Evolutionary conservation across 2,113 vertebrate genomes (phyloP), one percentile per base, ranked within the genome.

Genomic region (Agapornis roseicollis): DNA sequence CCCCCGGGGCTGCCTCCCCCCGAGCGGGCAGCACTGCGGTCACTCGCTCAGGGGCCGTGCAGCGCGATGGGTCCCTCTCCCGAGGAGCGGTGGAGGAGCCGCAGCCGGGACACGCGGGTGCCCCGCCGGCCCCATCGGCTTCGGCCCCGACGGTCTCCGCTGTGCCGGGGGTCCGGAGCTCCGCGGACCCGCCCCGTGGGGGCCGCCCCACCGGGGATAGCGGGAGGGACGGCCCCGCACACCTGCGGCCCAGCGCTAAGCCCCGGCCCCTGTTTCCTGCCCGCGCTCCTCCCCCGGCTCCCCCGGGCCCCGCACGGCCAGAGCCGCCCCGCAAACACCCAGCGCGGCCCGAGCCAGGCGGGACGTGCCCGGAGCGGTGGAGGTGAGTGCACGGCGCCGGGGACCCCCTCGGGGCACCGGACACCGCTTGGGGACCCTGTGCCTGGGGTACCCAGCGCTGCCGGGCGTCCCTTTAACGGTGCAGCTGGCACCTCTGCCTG

Each of bases 221-320:
- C 17, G 28, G 61, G 49, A 23, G 86, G 71, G 86, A 61, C 66
- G 47, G 81, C 68, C 42, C 47, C 55, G 18, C 64, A 20, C 85
- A 95, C 91, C 93, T 93, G 81, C 29, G 17, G 63, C 23, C 16
- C 58, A 27, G 33, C 22, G 29, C 85, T n/a, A 39, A 92, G 83
- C 60, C 87, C 74, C 79, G 17, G 82, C 91, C 93, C 89, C 79
- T 1, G 17, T 82, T 95, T 95, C 89, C 74, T 90, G 80, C 89
- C 81, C 50, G 47, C 31, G 91, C 89, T 92, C 89, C 87, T 94
- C 87, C 92, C 76, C 82, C 81, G 84, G 52, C 44, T 61, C 80
- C 80, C 80, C 85, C 61, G 29, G 70, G 76, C 17, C 82, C 61
- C 42, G 47, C 22, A 66, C 6, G 61, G 80, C 3, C 42, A 27